Conservation (phyloP, 2,888 invertebrate genomes). For the Plusia festucae region DNA sequence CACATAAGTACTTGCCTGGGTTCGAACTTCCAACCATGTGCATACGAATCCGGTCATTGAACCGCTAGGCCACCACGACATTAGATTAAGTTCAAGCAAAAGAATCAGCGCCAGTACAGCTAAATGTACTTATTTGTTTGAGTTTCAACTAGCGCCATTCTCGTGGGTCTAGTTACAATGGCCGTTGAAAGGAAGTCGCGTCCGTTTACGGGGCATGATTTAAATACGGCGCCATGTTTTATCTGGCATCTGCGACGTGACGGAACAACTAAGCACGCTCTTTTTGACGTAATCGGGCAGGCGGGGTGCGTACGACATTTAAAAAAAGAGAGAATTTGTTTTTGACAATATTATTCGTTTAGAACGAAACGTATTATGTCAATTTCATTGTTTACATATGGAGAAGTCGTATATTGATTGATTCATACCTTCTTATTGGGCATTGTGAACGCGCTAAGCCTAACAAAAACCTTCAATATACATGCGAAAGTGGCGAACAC, state of each 20-base stretch:
- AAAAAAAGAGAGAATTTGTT: conserved; percentile 28
- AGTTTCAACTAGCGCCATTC: conserved; percentile 55
- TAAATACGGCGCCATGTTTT: conserved; percentile 82
- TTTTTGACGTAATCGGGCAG: conserved; percentile 62
- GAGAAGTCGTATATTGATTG: neutral
- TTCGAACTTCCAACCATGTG: no score
- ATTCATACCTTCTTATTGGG: no score
- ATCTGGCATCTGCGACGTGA: conserved; percentile 84
- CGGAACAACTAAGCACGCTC: conserved; percentile 72
- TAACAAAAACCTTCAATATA: no score
- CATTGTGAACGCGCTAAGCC: no score
- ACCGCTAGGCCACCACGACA: no score
- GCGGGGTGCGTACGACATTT: conserved; percentile 58
- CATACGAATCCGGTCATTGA: no score
- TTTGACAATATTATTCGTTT: conserved; percentile 30
- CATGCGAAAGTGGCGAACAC: no score
- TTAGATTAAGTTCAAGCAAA: neutral
- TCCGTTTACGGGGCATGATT: conserved; percentile 76
- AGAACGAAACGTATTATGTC: conserved; percentile 13
- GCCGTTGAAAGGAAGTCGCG: conserved; percentile 68
- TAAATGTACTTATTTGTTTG: conserved; percentile 23
- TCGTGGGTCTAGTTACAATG: conserved; percentile 64
- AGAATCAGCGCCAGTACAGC: neutral
- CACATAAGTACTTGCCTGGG: no score
- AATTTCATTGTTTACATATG: conserved; percentile 12